phyloP scores from a whole-genome alignment of 1,140 invertebrate species.

The Stratiolaelaps scimitus region DNA sequence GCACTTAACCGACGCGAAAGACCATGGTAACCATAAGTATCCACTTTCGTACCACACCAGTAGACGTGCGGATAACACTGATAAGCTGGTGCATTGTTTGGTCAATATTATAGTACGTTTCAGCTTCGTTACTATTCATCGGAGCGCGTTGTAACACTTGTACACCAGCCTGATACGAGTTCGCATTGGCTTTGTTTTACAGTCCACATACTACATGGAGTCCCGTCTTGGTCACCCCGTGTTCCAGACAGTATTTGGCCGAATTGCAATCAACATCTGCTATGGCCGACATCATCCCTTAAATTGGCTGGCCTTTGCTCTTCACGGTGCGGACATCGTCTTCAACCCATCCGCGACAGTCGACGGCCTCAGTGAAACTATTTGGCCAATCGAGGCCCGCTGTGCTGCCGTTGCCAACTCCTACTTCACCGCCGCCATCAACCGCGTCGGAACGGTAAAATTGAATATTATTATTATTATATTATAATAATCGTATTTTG shows the following conservation, averaged over 20 bases:
- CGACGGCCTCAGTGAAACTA: slow-evolving; percentile 66
- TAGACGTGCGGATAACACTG: too few relatives aligned
- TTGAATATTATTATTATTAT: not conserved
- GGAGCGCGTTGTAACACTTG: too few relatives aligned
- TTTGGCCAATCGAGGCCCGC: slow-evolving; percentile 90
- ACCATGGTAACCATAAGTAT: too few relatives aligned
- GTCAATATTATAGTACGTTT: too few relatives aligned
- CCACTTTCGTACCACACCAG: too few relatives aligned
- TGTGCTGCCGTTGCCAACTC: slow-evolving; percentile 93
- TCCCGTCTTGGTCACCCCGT: slow-evolving; percentile 89
- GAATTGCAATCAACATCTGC: slow-evolving; percentile 90
- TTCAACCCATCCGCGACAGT: slow-evolving; percentile 98
- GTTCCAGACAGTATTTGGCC: slow-evolving; percentile 54
- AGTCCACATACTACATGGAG: slow-evolving; percentile 93
- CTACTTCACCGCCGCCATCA: slow-evolving; percentile 87
- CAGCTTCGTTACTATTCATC: too few relatives aligned
- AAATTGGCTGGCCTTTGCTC: slow-evolving; percentile 92
- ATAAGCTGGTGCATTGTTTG: too few relatives aligned
- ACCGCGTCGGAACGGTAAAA: slow-evolving; percentile 72
- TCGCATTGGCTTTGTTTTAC: too few relatives aligned
- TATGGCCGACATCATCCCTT: slow-evolving; percentile 94
- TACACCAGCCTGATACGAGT: too few relatives aligned
- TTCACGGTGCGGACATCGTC: slow-evolving; percentile 98
- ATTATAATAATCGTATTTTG: too few relatives aligned
- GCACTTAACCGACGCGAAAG: too few relatives aligned